Conservation (phyloP, 2,113 vertebrate genomes). For the Gallinago jamesoni region DNA sequence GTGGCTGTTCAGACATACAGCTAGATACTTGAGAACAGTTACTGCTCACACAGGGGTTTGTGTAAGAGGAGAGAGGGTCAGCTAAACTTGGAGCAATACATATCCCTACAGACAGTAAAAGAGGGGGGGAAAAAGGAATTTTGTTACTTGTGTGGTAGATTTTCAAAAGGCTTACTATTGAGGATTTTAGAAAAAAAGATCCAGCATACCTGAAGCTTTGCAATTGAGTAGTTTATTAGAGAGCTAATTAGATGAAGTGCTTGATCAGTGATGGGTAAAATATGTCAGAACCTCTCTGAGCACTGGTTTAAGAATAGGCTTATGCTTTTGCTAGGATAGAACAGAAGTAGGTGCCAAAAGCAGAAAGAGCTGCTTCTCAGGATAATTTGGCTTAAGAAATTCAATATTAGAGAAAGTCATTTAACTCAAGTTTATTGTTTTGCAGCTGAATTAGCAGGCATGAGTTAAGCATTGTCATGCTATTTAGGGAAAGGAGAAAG, state of each 20-base stretch:
- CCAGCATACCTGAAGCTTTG: not conserved
- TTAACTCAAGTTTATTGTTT: constrained; percentile 18
- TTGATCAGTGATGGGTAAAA: constrained; percentile 59
- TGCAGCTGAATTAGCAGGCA: not conserved
- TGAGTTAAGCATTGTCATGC: not conserved
- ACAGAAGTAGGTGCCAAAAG: constrained; percentile 26
- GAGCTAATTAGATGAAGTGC: constrained; percentile 57
- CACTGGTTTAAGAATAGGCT: constrained; percentile 33
- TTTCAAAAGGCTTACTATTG: not conserved
- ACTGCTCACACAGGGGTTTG: not conserved
- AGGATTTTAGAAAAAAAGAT: not conserved
- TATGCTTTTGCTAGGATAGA: not conserved
- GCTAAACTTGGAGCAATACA: not conserved
- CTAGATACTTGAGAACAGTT: not conserved
- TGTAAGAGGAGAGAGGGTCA: not conserved
- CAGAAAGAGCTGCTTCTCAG: not conserved
- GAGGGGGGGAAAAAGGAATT: not conserved
- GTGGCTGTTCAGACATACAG: not conserved
- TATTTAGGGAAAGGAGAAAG: not conserved
- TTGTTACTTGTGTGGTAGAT: not conserved
- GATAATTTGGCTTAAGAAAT: constrained; percentile 43
- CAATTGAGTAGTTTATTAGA: constrained; percentile 49
- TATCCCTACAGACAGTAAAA: not conserved
- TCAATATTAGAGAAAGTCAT: not conserved
- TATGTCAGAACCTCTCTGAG: constrained; percentile 48